Conservation (phyloP, 2,797 vertebrate species). For the Coreius guichenoti region DNA sequence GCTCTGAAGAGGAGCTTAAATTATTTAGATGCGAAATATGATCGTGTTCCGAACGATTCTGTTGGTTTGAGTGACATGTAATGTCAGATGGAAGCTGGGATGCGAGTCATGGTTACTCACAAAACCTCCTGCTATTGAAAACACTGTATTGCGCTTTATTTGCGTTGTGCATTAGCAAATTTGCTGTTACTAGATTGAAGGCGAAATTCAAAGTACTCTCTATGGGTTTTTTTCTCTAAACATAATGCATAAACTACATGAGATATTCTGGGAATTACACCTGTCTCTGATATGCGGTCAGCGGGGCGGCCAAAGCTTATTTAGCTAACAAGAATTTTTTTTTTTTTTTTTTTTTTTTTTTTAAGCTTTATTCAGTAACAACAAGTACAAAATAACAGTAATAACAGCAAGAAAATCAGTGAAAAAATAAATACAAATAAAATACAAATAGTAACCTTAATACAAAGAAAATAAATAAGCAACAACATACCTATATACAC, state of each 20-base stretch:
- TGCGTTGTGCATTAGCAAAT: neutral
- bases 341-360: too few relatives aligned
- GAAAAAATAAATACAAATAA: too few relatives aligned
- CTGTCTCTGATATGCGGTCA: neutral
- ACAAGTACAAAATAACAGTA: too few relatives aligned
- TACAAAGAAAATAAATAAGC: too few relatives aligned
- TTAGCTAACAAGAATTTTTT: too few relatives aligned
- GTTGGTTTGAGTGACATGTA: conserved; percentile 3
- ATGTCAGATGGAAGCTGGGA: conserved; percentile 7
- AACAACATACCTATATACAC: too few relatives aligned
- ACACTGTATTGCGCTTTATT: neutral
- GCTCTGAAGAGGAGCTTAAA: conserved; percentile 60
- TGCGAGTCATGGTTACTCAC: neutral
- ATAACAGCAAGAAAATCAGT: too few relatives aligned
- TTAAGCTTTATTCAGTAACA: too few relatives aligned
- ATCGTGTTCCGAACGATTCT: conserved; percentile 48
- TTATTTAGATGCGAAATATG: conserved; percentile 70
- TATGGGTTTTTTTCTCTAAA: neutral
- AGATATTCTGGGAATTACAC: neutral
- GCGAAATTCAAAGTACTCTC: neutral
- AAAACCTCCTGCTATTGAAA: neutral
- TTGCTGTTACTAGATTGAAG: neutral
- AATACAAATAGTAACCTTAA: too few relatives aligned
- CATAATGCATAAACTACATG: neutral
- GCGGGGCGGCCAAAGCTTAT: too few relatives aligned